A percentile compares a stretch with the other conserved stretches of the same genome.
Evolutionary conservation across 2,797 vertebrate species (phyloP).

Genomic region (Percopsis omiscomaycus): DNA sequence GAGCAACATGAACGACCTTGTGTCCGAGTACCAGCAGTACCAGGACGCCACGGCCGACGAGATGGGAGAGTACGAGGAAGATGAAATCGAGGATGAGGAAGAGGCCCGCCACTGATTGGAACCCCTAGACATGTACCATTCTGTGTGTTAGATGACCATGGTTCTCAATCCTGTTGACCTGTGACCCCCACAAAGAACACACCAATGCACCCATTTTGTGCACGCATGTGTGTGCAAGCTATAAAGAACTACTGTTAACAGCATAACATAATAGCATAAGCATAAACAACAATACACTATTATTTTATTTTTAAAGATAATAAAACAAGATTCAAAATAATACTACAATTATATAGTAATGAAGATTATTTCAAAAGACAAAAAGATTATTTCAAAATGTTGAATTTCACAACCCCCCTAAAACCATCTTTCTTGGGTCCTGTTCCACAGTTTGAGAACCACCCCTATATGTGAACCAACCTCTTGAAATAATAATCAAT

Average conservation of each 20-base stretch:
- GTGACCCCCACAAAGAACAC: not conserved
- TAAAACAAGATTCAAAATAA: too few species aligned
- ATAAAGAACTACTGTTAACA: too few species aligned
- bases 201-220: not conserved
- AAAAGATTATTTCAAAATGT: too few species aligned
- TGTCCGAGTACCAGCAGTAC: conserved; percentile 90
- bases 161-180: not conserved
- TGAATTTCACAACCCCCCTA: too few species aligned
- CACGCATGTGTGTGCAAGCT: not conserved
- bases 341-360: too few species aligned
- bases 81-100: conserved; percentile 79
- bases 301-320: too few species aligned
- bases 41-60: conserved; percentile 88
- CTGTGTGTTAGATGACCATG: conserved; percentile 4
- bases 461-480: conserved; percentile 9
- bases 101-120: conserved; percentile 67
- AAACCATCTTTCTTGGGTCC: too few species aligned
- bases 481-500: conserved; percentile 22
- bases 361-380: too few species aligned
- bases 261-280: too few species aligned
- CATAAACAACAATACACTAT: too few species aligned
- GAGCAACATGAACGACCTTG: conserved; percentile 86
- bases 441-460: too few species aligned
- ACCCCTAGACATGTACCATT: conserved; percentile 17
- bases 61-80: conserved; percentile 82